Evolutionary conservation across 1,140 invertebrate genomes (phyloP), one percentile per base, ranked within the genome.

Genomic region (Leptinotarsa defecta): DNA sequence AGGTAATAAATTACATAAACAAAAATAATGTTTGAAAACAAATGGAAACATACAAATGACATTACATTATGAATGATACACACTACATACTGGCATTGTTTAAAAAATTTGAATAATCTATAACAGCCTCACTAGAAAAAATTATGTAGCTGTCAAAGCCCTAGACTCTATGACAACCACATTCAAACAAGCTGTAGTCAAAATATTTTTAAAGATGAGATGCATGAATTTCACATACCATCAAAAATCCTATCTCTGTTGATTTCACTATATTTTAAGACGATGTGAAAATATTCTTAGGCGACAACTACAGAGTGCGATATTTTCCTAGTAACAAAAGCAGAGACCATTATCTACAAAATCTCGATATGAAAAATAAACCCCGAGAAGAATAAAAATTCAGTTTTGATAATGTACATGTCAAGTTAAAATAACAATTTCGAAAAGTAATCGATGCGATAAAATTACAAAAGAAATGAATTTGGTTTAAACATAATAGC

Each of bases 381-480:
- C 34, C 2, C 8, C 34, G 34, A 43, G 8, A 43, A 43, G 34
- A 81, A 79, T 62, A 78, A 81, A 78, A 76, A 77, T 34, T 71
- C 64, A 74, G 78, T 74, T 74, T 73, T 67, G 63, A 72, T 70
- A 76, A 69, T 63, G 62, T 43, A 43, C 34, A 43, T 11, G 34
- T 34, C 27, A 8, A 34, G 27, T 34, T 34, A 34, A 43, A 43
- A 71, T 24, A 48, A 71, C 63, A 75, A 71, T 34, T 20, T 62
- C 15, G 63, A 19, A 52, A 76, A 57, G 61, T 13, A 64, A 64
- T 15, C 13, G 0, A 19, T 3, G 63, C n/a, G 24, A 64, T 15
- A 24, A 13, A 64, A 64, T 19, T 19, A 43, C 34, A 43, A 3
- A 43, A 43, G 2, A 3, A 43, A 11, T 3, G 0, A 8, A 43